phyloP scores from a whole-genome alignment of 2,113 vertebrate species.

The Chascanopsetta lugubris region DNA sequence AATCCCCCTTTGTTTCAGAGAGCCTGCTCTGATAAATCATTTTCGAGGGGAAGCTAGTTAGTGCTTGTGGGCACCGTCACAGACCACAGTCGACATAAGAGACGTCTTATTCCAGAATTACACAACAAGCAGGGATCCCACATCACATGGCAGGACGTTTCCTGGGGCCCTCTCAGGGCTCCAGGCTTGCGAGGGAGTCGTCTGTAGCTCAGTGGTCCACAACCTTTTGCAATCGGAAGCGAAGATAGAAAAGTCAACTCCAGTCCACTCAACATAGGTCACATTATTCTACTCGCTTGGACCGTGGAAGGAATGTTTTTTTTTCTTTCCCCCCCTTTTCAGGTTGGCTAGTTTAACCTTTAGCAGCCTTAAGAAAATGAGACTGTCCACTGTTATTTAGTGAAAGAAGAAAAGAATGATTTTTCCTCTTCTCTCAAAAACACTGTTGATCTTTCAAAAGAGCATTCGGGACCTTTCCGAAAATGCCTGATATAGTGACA shows the following conservation, averaged over 20 bases:
- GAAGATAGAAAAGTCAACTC: background rate
- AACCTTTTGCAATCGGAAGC: conserved; percentile 8
- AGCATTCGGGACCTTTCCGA: too few relatives aligned
- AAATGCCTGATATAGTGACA: too few relatives aligned
- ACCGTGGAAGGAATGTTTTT: too few relatives aligned
- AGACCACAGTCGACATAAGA: background rate
- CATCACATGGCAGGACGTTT: background rate
- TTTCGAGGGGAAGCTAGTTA: background rate
- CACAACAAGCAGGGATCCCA: background rate
- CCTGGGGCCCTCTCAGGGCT: background rate
- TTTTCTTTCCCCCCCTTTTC: background rate
- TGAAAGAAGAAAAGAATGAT: background rate
- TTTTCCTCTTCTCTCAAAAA: background rate
- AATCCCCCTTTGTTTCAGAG: conserved; percentile 22
- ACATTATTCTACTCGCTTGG: too few relatives aligned
- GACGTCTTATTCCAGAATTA: background rate
- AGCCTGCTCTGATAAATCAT: conserved; percentile 12
- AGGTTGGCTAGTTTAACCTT: background rate
- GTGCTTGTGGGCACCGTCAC: background rate
- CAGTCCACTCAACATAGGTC: background rate
- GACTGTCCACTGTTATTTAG: background rate
- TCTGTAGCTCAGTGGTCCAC: background rate
- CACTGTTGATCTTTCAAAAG: background rate
- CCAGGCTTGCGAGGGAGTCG: background rate
- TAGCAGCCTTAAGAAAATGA: background rate